Conservation (phyloP, 2,113 vertebrate genomes). For the Mastomys natalensis region DNA sequence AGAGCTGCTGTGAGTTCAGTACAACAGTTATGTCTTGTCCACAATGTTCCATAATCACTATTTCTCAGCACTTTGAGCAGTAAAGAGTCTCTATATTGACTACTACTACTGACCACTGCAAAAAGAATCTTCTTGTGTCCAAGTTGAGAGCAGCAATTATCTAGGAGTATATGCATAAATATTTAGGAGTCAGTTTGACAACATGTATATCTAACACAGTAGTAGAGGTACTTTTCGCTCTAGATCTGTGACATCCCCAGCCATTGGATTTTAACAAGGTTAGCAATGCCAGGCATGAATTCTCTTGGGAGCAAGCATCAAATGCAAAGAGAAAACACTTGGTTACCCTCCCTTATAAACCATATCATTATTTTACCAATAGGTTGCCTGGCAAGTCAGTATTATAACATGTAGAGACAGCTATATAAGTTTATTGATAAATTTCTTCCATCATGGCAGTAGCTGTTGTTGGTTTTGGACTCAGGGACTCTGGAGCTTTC, state of each 20-base stretch:
- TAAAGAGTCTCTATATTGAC: neutral
- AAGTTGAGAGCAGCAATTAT: neutral
- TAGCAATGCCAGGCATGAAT: neutral
- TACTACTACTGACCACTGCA: too few species aligned
- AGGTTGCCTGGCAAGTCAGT: neutral
- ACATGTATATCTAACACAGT: neutral
- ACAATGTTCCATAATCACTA: neutral
- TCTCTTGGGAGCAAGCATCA: neutral
- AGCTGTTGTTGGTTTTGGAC: too few species aligned
- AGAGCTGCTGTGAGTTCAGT: neutral
- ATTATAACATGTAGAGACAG: neutral
- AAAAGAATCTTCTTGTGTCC: neutral
- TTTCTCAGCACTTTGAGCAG: neutral
- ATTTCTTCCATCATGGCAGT: neutral
- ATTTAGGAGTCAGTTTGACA: neutral
- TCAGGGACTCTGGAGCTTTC: neutral
- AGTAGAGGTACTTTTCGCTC: neutral
- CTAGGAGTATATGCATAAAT: neutral
- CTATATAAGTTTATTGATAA: neutral
- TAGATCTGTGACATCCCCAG: neutral
- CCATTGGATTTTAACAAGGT: neutral
- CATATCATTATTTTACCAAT: neutral
- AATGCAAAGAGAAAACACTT: neutral
- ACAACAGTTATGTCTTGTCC: neutral
- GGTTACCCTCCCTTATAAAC: neutral